Conservation (phyloP, 2,888 invertebrate genomes). For the Agrochola macilenta region DNA sequence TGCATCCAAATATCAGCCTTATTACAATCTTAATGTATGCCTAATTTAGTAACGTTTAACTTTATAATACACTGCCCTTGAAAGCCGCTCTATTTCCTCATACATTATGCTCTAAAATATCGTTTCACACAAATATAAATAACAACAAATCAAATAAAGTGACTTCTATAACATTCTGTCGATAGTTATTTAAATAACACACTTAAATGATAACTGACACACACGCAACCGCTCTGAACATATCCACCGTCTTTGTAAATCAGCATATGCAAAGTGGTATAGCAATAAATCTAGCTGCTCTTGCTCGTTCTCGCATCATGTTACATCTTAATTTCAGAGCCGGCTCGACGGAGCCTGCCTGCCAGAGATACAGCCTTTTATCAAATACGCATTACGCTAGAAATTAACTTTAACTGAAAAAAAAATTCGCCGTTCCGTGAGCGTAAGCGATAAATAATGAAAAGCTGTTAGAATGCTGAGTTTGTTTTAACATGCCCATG, state of each 20-base stretch:
- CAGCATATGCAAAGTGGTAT: conserved; percentile 91
- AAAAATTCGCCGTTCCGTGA: conserved; percentile 83
- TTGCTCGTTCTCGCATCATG: conserved; percentile 91
- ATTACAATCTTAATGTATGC: not conserved
- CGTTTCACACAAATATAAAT: conserved; percentile 21
- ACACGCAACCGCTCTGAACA: conserved; percentile 76
- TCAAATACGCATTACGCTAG: conserved; percentile 90
- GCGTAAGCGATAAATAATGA: conserved; percentile 87
- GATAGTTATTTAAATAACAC: conserved; percentile 58
- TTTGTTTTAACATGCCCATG: conserved; percentile 88
- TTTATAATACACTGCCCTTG: not conserved
- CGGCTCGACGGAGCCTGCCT: conserved; percentile 89
- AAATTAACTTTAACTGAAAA: conserved; percentile 88
- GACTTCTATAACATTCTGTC: conserved; percentile 27
- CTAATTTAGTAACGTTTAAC: not conserved
- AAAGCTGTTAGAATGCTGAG: conserved; percentile 87
- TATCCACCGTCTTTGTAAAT: conserved; percentile 89
- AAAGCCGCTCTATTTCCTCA: not conserved
- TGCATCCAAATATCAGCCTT: not conserved
- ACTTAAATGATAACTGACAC: conserved; percentile 71
- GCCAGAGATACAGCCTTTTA: conserved; percentile 90
- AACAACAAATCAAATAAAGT: conserved; percentile 28
- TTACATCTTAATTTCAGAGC: conserved; percentile 91
- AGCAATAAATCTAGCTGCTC: conserved; percentile 91
- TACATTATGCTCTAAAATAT: not conserved